Base-by-base conservation (phyloP, 2,888 invertebrate genomes). In the Apodemia zela region DNA sequence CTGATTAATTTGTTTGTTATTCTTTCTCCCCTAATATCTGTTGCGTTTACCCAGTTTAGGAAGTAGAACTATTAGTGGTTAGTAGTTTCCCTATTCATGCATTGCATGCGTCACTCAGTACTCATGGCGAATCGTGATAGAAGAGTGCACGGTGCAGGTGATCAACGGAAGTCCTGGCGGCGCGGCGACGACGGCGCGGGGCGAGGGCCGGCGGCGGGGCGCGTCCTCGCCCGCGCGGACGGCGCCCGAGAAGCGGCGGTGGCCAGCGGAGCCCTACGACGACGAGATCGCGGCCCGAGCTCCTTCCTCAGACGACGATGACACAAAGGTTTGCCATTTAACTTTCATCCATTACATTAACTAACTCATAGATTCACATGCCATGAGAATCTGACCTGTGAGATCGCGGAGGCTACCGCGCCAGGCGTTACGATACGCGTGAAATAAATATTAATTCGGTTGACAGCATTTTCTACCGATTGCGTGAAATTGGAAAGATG, bases 191-290 rank as follows among this genome's bases (percentile, higher is more conserved):
- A 75, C 70, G 66, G 68, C 73, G 69, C 61, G 73, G 38, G 75
- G 78, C 58, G 85, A 84, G 77, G 85, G 84, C 65, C 87, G 82
- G 75, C 89, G 83, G 54, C 84, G 87, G 67, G 87, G 84, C 49
- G 91, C 87, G 47, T 89, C 87, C 65, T 87, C 89, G n/a, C 87
- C 92, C 82, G 93, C 78, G 83, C 92, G 87, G 71, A 84, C 93
- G 80, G 83, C 94, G 73, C 93, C 95, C 65, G 95, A 96, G 88
- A 95, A 96, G 88, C 93, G 96, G 75, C 96, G 96, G 86, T 95
- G 95, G 96, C 95, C 86, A 42, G 86, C 85, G 71, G 80, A 76
- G 71, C 78, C 84, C 69, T 81, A 83, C 71, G 75, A 77, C 62
- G 80, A 80, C 69, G 79, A 77, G 65, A 71, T 73, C 63, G 74